Evolutionary conservation across 1,140 invertebrate species (phyloP).

Genomic region (Riptortus pedestris): DNA sequence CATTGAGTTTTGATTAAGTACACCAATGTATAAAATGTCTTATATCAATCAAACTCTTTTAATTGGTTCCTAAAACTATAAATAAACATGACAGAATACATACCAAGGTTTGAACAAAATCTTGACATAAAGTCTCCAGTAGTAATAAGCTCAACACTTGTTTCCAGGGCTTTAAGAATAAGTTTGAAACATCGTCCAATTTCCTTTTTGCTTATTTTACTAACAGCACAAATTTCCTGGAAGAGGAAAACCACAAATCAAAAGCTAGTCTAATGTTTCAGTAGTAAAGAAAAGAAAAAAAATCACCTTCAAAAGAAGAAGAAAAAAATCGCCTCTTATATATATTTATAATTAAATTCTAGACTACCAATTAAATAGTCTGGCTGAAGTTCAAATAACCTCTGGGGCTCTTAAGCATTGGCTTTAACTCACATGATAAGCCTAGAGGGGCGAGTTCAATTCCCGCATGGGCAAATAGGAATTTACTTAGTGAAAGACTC

Average conservation of each 20-base stretch:
- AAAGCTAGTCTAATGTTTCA: background rate
- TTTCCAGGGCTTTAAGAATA: constrained; percentile 84
- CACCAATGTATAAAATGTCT: no score
- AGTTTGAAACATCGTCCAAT: constrained; percentile 95
- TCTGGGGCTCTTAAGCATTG: no score
- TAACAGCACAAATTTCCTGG: constrained; percentile 92
- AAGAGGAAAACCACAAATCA: constrained; percentile 28
- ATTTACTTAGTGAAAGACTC: no score
- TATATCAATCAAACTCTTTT: no score
- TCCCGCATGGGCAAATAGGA: no score
- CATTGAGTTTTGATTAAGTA: no score
- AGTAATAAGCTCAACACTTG: constrained; percentile 94
- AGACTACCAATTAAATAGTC: no score
- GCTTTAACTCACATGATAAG: no score
- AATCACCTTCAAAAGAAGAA: constrained; percentile 3
- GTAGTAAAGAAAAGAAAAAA: background rate
- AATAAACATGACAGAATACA: no score
- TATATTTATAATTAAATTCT: background rate
- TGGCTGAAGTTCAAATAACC: no score
- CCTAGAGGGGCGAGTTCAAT: no score
- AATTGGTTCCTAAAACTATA: no score
- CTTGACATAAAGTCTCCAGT: constrained; percentile 97
- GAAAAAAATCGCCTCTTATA: background rate
- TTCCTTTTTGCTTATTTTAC: constrained; percentile 98
- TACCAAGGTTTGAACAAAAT: constrained; percentile 73